Evolutionary conservation across 2,797 vertebrate genomes (phyloP), one percentile per base, ranked within the genome.

Genomic region (Selene dorsalis): DNA sequence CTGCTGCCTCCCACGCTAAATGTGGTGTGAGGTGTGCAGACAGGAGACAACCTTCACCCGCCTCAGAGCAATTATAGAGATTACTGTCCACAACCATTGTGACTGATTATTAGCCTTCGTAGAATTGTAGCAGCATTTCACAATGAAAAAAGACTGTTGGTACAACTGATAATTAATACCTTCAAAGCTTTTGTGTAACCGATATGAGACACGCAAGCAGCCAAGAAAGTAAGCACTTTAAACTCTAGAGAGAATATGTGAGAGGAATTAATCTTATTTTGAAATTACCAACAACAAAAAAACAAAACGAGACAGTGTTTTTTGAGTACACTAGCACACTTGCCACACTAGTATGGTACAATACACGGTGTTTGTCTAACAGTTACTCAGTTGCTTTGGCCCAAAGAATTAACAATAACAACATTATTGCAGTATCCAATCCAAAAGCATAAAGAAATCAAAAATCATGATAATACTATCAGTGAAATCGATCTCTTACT

Each of bases 61-160:
- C 89, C 76, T 84, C 66, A 59, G 48, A 79, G 87, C 83, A 86
- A 88, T 92, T 93, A 86, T 22, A 76, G 58, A 83, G 81, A 92
- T 93, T 88, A 90, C 79, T 64, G 79, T 80, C 87, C 83, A 20
- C 83, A 83, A 86, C 88, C 79, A 81, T 56, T 70, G 70, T 24
- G 63, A 48, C 67, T 86, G 82, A 89, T 91, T 87, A 83, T 91
- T 87, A 57, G 69, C 72, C 30, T 59, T 22, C 45, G 53, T 26
- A 10, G 38, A 69, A 82, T 74, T 75, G 71, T 75, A 82, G 79
- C 65, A 82, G 55, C 39, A 39, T 93, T 92, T 89, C 91, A 86
- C 86, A 92, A 91, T 76, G 35, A 39, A 48, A 58, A 55, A 66
- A 65, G 70, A 55, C 24, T 17, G 59, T 83, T 72, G 68, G 65